Evolutionary conservation across 2,113 vertebrate species (phyloP).

Genomic region (Ranitomeya imitator): DNA sequence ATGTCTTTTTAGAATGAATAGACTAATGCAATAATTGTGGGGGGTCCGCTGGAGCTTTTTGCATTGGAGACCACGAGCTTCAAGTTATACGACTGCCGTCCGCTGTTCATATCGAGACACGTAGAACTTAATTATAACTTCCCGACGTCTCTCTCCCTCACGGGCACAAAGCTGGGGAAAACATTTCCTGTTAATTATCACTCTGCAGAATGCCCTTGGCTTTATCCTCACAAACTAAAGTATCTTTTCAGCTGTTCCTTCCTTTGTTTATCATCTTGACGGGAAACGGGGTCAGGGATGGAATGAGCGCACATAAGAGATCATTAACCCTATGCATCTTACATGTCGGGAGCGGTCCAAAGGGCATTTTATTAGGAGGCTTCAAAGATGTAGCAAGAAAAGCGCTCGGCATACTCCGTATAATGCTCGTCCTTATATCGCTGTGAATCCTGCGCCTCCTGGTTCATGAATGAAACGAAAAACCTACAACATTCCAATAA

Average conservation of each 20-base stretch:
- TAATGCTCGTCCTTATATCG: too few relatives aligned
- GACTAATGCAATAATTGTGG: too few relatives aligned
- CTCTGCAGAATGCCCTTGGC: conserved; percentile 28
- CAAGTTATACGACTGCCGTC: neutral
- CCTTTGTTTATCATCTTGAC: conserved; percentile 42
- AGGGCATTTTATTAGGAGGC: conserved; percentile 9
- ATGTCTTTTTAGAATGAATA: too few relatives aligned
- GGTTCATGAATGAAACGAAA: too few relatives aligned
- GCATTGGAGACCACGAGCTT: too few relatives aligned
- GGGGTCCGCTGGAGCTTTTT: too few relatives aligned
- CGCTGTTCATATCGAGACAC: neutral
- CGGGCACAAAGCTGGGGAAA: conserved; percentile 29
- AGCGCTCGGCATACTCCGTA: neutral
- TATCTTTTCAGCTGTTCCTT: conserved; percentile 54
- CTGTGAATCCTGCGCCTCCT: too few relatives aligned
- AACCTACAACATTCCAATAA: too few relatives aligned
- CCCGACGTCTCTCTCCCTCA: conserved; percentile 5
- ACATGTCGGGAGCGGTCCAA: neutral
- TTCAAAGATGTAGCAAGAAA: neutral
- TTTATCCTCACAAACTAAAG: conserved; percentile 44
- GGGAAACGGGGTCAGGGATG: conserved; percentile 41
- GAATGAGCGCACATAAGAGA: conserved; percentile 15
- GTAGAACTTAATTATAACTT: conserved; percentile 12
- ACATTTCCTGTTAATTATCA: conserved; percentile 56
- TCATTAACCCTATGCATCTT: neutral